Evolutionary conservation across 2,888 invertebrate genomes (phyloP), one percentile per base, ranked within the genome.

Genomic region (Tanaodytes sp.): DNA sequence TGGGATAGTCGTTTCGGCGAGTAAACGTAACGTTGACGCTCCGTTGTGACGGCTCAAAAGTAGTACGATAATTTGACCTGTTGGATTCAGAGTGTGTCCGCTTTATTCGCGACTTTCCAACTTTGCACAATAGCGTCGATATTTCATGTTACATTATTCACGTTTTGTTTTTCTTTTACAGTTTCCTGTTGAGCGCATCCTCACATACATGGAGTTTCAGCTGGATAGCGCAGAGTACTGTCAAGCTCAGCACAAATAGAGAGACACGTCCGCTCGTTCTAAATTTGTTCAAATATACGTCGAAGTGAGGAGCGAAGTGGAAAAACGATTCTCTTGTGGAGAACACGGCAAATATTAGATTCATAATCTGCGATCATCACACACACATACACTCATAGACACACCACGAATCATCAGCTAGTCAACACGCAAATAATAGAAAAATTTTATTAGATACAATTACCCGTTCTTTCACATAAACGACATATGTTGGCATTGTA

Each of bases 151-250:
- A n/a, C n/a, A n/a, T 23, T 23, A 23, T 23, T 23, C 23, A 23
- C 23, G 8, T 23, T 8, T 16, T 58, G 51, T 43, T 73, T 55
- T 59, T 74, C 80, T 79, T 80, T 91, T 91, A 12, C 89, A 94
- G 94, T 90, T 93, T 90, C 91, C 90, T 88, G 91, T 91, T 90
- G 91, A 91, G 92, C 91, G 91, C 90, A 92, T 93, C 91, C 92
- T 91, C 91, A 93, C 93, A 92, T 94, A 93, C 93, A 95, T 95
- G 95, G 95, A 95, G 95, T 96, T 96, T 94, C 93, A 94, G 90
- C 93, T 95, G 92, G 95, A 95, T 91, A 96, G 95, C 89, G 95
- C 95, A 90, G 96, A 96, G 90, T 96, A 95, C 91, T 96, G 96
- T 93, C 95, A 95, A 91, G 96, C 96, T 88, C 96, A 96, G 93